These are phyloP conservation scores for Barnardius zonarius DNA, from an alignment of 2,113 vertebrate species.

Conservation along the genomic window DNA sequence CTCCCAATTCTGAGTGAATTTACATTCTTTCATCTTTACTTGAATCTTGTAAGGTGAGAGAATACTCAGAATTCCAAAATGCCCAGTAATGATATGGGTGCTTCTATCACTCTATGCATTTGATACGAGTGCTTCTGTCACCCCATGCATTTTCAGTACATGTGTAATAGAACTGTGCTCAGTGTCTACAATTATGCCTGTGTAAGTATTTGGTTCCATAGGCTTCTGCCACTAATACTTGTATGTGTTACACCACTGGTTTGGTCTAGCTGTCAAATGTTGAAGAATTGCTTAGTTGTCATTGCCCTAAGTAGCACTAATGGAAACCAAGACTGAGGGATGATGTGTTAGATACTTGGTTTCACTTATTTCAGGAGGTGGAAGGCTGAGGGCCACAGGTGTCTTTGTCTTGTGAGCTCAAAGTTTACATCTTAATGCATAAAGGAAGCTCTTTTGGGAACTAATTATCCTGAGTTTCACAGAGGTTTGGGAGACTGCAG, in stretches of 20 bases:
- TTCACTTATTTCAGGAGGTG: background rate
- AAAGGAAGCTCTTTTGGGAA: background rate
- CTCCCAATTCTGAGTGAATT: background rate
- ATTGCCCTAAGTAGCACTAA: background rate
- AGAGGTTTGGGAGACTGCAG: background rate
- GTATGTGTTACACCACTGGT: background rate
- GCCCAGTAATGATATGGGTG: background rate
- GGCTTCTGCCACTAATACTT: background rate
- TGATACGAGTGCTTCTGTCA: background rate
- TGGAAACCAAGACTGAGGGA: background rate
- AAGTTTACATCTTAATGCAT: background rate
- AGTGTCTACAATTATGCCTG: fast-evolving
- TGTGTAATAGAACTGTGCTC: background rate
- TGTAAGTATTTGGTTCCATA: background rate
- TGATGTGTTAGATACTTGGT: background rate
- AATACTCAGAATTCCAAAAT: background rate
- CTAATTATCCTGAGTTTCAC: background rate
- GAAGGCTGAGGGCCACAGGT: background rate
- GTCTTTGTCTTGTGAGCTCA: background rate
- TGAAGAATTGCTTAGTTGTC: background rate
- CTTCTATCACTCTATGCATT: background rate
- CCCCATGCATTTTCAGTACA: background rate
- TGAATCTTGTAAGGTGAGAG: background rate
- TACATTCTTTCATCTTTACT: background rate
- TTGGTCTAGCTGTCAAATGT: background rate